These are phyloP conservation scores for Pterostichus madidus DNA, from an alignment of 2,888 invertebrate genomes.

Conservation along the genomic window DNA sequence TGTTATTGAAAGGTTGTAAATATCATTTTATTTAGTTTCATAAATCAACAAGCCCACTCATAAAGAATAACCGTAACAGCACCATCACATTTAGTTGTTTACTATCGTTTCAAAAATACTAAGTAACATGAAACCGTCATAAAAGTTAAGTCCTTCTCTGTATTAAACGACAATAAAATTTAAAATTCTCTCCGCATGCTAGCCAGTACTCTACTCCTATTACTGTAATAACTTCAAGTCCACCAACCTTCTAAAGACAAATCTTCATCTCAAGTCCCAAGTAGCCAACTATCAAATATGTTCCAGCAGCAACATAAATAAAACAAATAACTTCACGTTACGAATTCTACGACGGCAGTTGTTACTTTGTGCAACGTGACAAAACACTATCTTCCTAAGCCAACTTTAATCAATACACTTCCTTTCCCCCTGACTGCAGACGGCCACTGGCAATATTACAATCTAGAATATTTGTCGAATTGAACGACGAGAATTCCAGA, in stretches of 20 bases:
- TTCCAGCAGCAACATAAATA: background rate
- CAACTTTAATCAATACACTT: conserved; percentile 26
- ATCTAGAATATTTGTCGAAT: conserved; percentile 16
- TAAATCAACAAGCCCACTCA: no score
- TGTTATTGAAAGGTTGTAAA: no score
- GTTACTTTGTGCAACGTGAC: conserved; percentile 43
- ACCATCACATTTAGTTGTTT: background rate
- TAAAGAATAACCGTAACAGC: no score
- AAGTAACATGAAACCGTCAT: conserved; percentile 3
- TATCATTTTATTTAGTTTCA: no score
- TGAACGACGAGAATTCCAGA: conserved; percentile 1
- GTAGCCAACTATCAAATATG: background rate
- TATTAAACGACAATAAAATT: conserved; percentile 39
- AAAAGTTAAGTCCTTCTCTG: background rate
- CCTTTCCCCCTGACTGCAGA: background rate
- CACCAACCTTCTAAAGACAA: conserved; percentile 15
- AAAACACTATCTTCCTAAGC: conserved; percentile 28
- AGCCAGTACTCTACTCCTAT: no score
- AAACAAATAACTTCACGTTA: conserved; percentile 25
- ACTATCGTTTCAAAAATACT: background rate
- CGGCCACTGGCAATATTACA: background rate
- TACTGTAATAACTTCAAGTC: conserved; percentile 8
- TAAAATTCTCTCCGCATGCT: conserved; percentile 18
- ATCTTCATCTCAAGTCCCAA: background rate
- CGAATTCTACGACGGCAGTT: conserved; percentile 9